Percentiles rank a stretch among this genome's conserved stretches.
Evolutionary conservation across 1,140 invertebrate genomes (phyloP).

Genomic region (Matsumurasca onukii): DNA sequence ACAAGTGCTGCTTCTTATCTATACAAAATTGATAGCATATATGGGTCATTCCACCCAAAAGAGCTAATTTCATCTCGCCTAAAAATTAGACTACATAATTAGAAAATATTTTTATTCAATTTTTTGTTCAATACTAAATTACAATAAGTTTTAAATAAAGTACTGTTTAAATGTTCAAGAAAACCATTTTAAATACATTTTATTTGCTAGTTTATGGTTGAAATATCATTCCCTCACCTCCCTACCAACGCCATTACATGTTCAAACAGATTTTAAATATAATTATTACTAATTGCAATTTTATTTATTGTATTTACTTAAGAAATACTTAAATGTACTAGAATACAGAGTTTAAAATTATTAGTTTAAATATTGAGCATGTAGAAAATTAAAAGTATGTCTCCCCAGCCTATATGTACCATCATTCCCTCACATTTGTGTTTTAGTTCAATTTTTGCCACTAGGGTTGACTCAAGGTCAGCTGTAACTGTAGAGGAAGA

Average conservation of each 20-base stretch:
- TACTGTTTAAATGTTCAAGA: neutral
- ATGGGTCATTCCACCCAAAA: conserved; percentile 10
- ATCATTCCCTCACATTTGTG: conserved; percentile 10
- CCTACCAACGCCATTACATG: neutral
- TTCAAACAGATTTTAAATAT: neutral
- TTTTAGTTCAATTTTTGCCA: conserved; percentile 4
- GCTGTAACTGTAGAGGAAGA: neutral
- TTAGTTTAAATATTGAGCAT: neutral
- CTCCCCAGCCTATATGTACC: neutral
- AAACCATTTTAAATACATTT: neutral
- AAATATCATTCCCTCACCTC: conserved; percentile 19
- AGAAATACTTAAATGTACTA: neutral
- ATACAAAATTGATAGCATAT: no score
- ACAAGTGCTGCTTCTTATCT: no score
- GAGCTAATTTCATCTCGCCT: neutral
- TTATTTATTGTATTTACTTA: neutral
- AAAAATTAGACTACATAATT: neutral
- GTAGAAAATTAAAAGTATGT: neutral
- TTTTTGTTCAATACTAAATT: neutral
- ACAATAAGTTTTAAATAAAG: neutral
- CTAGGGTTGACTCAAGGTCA: neutral
- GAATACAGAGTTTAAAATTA: neutral
- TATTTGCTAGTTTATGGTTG: neutral
- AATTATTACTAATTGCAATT: neutral
- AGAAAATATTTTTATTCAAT: neutral